These are phyloP conservation scores for Mythimna albipuncta DNA, from an alignment of 2,888 invertebrate species.

Conservation along the genomic window DNA sequence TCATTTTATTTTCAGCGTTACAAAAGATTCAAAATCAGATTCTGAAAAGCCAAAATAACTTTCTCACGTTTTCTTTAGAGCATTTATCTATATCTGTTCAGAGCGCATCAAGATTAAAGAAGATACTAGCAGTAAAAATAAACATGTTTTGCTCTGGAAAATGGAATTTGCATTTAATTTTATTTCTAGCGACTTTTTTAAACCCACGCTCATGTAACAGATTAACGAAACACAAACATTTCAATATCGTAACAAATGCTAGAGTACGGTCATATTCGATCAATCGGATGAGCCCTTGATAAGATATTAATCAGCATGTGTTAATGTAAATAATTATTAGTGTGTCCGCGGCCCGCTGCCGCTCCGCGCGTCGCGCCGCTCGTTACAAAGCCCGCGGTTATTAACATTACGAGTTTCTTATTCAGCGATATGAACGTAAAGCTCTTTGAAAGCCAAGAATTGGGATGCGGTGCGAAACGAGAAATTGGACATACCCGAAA, in stretches of 20 bases:
- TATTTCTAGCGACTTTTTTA: constrained; percentile 42
- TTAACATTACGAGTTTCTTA: constrained; percentile 58
- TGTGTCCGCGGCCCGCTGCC: constrained; percentile 1
- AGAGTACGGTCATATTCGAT: constrained; percentile 15
- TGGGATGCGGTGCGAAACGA: constrained; percentile 67
- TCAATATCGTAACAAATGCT: constrained; percentile 17
- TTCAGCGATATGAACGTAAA: constrained; percentile 65
- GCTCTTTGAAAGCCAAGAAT: constrained; percentile 72
- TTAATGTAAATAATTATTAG: constrained; percentile 34
- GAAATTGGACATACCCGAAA: constrained; percentile 84
- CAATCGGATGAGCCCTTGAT: constrained; percentile 7
- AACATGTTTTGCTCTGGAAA: constrained; percentile 45
- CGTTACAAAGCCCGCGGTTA: constrained; percentile 49
- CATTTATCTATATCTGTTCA: constrained; percentile 41
- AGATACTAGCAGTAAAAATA: constrained; percentile 54
- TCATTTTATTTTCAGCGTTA: constrained; percentile 30
- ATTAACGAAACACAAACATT: constrained; percentile 23
- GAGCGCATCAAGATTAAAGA: constrained; percentile 41
- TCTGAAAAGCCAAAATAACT: constrained; percentile 24
- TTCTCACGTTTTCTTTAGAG: constrained; percentile 5
- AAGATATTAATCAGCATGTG: constrained; percentile 33
- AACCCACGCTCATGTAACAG: constrained; percentile 35
- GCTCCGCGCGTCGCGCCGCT: constrained; percentile 57
- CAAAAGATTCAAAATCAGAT: constrained; percentile 15
- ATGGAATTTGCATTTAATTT: constrained; percentile 47